Evolutionary conservation across 2,113 vertebrate species (phyloP), one percentile per base, ranked within the genome.

Genomic region (Odontesthes bonariensis): DNA sequence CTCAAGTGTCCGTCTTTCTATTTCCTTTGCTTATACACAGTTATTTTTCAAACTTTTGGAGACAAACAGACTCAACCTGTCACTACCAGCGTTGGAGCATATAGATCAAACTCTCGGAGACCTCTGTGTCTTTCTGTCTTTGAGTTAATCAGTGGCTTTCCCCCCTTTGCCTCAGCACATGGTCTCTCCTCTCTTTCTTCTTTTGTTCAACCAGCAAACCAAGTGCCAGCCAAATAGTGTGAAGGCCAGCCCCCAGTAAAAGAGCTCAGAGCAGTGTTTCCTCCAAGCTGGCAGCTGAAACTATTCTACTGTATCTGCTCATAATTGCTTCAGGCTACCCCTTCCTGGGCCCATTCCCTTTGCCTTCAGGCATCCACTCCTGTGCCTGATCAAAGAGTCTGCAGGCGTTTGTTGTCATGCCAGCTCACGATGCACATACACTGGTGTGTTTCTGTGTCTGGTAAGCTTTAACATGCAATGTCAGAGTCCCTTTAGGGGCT

Each of bases 361-460:
- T 78, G 85, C 88, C 88, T 88, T 82, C 67, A 73, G 86, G 85
- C 89, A 60, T 82, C 81, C 79, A 78, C 75, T 81, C 79, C 85
- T 74, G 81, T 57, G 81, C 58, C 75, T 56, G 87, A 92, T 92
- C 89, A 92, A 91, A 92, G 77, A 88, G 79, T 77, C 90, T 82
- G 81, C 85, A 73, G 84, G 85, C 67, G 71, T 88, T 87, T 91
- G 89, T 90, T 88, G 75, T 88, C 72, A 75, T 16, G 82, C 84
- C 86, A 83, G 70, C 82, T 83, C 81, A 69, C 69, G 69, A 49
- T 68, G 60, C 70, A 69, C 10, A 6, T 58, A 66, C 75, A 47
- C 73, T n/a, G 19, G 54, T 66, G 31, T 20, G 33, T 73, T 66
- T 27, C 55, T 77, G 59, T 56, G 77, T 54, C 70, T 69, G 77